Percentiles rank a stretch among this genome's conserved stretches.
phyloP scores from a whole-genome alignment of 2,888 invertebrate species.

The Epicampocera succincta region DNA sequence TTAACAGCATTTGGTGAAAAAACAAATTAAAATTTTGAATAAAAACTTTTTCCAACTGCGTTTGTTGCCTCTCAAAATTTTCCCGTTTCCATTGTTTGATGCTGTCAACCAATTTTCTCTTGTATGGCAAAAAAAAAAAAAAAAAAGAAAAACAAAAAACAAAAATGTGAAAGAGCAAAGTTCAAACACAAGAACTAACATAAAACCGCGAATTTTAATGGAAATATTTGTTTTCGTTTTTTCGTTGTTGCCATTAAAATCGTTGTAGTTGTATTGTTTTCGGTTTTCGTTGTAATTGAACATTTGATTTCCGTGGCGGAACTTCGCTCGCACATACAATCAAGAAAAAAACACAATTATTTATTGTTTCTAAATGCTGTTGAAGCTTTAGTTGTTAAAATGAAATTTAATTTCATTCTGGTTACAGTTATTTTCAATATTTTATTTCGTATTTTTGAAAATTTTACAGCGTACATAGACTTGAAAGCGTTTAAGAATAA shows the following conservation, averaged over 20 bases:
- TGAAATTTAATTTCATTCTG: slow-evolving; percentile 11
- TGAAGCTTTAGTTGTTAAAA: slow-evolving; percentile 16
- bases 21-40: slow-evolving; percentile 7
- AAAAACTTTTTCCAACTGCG: slow-evolving; percentile 9
- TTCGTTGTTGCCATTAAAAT: background rate
- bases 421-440: background rate
- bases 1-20: background rate
- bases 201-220: slow-evolving; percentile 36
- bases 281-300: slow-evolving; percentile 11
- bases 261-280: background rate
- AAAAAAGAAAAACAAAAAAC: background rate
- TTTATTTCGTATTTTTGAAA: background rate
- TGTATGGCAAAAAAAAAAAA: background rate
- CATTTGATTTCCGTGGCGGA: slow-evolving; percentile 37
- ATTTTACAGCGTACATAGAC: too few species aligned
- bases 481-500: too few species aligned
- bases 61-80: slow-evolving; percentile 16
- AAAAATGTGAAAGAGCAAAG: background rate
- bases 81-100: background rate
- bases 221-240: background rate
- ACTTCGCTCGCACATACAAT: background rate
- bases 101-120: slow-evolving; percentile 12
- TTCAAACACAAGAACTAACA: background rate
- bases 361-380: slow-evolving; percentile 10
- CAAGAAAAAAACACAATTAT: background rate